A percentile compares a stretch with the other conserved stretches of the same genome.
These are phyloP conservation scores for Pitta sordida DNA, from an alignment of 2,113 vertebrate genomes.

Conservation along the genomic window DNA sequence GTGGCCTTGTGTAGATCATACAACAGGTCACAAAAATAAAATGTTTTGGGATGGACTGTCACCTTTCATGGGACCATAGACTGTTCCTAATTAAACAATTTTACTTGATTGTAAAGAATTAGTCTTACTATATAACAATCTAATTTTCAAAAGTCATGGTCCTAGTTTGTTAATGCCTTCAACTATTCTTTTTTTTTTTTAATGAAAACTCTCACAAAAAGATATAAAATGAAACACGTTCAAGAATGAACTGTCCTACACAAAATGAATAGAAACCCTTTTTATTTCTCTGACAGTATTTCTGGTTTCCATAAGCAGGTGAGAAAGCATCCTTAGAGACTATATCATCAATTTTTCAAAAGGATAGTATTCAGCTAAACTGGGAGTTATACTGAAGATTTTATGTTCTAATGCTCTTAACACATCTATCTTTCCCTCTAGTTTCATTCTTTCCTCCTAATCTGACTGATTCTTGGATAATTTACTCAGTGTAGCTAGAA, in stretches of 20 bases:
- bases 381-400: neutral
- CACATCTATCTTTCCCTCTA: neutral
- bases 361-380: neutral
- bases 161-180: neutral
- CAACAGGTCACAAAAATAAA: neutral
- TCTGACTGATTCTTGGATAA: slow-evolving; percentile 48
- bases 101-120: neutral
- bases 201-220: neutral
- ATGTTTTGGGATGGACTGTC: neutral
- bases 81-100: neutral
- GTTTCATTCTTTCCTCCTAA: slow-evolving; percentile 34
- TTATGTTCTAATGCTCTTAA: slow-evolving; percentile 23
- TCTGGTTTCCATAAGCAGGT: neutral
- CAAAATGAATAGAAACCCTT: neutral
- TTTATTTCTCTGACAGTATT: neutral
- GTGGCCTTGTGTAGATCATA: neutral
- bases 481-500: neutral
- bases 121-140: neutral
- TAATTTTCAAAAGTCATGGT: neutral
- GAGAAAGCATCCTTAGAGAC: neutral
- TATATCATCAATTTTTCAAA: neutral
- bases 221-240: neutral
- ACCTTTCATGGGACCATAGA: neutral
- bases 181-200: neutral
- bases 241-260: neutral